Evolutionary conservation across 2,113 vertebrate genomes (phyloP), one percentile per base, ranked within the genome.

Genomic region (Macquaria australasica): DNA sequence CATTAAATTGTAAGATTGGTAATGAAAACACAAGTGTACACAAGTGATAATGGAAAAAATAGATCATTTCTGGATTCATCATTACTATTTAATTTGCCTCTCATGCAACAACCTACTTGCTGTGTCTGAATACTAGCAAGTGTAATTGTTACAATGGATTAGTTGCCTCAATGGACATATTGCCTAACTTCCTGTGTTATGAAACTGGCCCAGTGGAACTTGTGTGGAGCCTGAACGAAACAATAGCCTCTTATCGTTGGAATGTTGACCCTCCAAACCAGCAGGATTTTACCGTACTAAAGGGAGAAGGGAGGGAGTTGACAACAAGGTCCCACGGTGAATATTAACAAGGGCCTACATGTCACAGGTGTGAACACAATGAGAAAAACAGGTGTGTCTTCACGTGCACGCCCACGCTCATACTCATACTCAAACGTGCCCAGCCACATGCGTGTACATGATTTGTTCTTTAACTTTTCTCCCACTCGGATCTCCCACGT

Each of bases 181-280:
- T 88, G 78, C 88, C 79, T 81, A 91, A 89, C 88, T 86, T 93
- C 82, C 90, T 60, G 82, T 79, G 70, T 91, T 92, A 70, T 88
- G 87, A 85, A 94, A 91, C 79, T 4, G 63, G 28, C 60, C 67
- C 51, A 86, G 71, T 64, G 85, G 77, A 91, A 82, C 83, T 84
- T 56, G 34, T 68, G n/a, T 67, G 34, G 51, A 83, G 55, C 74
- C 43, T 82, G 68, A 60, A 87, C 73, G 81, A 84, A 91, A 93
- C 92, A 92, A 89, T 84, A 81, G 88, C 50, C 69, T 84, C 86
- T 91, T 89, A 93, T 83, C n/a, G 14, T 60, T 83, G 92, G 92
- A 93, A 91, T 95, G 92, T 67, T 70, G 88, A 78, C 84, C 85
- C 79, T 87, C 51, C 56, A 82, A 31, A 83, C 76, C 75, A 39